phyloP scores from a whole-genome alignment of 2,888 invertebrate genomes.

The Fragum fragum region DNA sequence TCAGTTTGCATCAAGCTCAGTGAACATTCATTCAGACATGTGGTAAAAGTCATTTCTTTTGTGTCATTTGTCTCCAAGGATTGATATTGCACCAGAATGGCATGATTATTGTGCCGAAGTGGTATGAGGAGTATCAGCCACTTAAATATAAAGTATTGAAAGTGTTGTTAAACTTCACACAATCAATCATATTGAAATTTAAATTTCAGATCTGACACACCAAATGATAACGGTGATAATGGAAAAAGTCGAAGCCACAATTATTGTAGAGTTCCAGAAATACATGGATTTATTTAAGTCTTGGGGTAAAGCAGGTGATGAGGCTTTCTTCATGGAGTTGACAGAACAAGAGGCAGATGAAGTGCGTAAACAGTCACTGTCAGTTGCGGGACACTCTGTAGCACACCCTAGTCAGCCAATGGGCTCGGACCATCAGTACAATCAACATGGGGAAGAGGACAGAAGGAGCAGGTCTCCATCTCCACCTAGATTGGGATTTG shows the following conservation, averaged over 20 bases:
- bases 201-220: slow-evolving; percentile 73
- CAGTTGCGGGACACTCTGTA: slow-evolving; percentile 7
- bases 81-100: no score
- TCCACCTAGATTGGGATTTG: slow-evolving; percentile 78
- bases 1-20: no score
- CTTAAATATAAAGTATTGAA: no score
- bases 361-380: slow-evolving; percentile 52
- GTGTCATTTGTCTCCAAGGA: no score
- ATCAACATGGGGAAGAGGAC: slow-evolving; percentile 44
- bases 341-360: slow-evolving; percentile 59
- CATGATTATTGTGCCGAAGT: no score
- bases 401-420: background rate
- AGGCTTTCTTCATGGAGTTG: slow-evolving; percentile 64
- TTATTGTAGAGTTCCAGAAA: slow-evolving; percentile 50
- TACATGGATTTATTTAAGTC: slow-evolving; percentile 63
- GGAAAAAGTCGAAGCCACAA: slow-evolving; percentile 45
- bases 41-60: no score
- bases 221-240: slow-evolving; percentile 76
- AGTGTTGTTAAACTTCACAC: no score
- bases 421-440: slow-evolving; percentile 44
- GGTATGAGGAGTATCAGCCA: no score
- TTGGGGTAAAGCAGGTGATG: slow-evolving; percentile 60
- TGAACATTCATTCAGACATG: no score
- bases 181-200: no score
- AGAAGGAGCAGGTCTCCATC: slow-evolving; percentile 65